These are phyloP conservation scores for Rousettus leschenaultii DNA, from an alignment of 2,113 vertebrate species.

Conservation along the genomic window DNA sequence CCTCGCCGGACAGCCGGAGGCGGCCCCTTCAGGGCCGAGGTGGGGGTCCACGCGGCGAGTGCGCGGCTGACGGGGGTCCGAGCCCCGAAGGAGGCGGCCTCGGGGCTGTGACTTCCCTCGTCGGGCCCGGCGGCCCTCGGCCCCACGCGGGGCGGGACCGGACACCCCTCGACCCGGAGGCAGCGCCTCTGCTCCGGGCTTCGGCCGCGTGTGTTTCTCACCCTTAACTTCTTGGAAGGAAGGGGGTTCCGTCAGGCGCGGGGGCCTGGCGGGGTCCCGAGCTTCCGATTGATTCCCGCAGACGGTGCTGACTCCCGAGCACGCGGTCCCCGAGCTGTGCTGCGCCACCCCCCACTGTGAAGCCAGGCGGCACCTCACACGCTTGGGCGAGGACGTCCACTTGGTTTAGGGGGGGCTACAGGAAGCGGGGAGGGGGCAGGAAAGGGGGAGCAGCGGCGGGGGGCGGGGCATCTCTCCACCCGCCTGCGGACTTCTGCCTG, in stretches of 20 bases:
- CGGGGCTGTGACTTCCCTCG: no score
- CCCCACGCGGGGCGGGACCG: accelerated
- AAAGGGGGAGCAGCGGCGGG: accelerated
- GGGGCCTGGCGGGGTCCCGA: not conserved
- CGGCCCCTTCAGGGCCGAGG: no score
- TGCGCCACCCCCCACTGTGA: accelerated
- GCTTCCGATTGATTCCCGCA: accelerated
- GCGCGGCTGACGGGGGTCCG: no score
- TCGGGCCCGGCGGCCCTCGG: no score
- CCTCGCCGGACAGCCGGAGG: not conserved
- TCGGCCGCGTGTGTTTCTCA: not conserved
- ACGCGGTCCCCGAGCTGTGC: not conserved
- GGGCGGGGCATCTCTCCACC: not conserved
- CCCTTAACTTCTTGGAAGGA: not conserved
- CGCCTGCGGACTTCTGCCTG: not conserved
- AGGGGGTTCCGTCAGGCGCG: not conserved
- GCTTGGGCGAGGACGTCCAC: not conserved
- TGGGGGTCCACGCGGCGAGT: not conserved
- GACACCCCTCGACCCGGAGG: no score
- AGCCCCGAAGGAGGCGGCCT: not conserved
- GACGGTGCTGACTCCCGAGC: no score
- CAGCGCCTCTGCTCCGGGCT: no score
- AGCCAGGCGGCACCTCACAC: not conserved
- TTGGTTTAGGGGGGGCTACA: not conserved
- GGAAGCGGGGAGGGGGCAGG: not conserved